A percentile compares a stretch with the other conserved stretches of the same genome.
phyloP scores from a whole-genome alignment of 1,140 invertebrate genomes.

The Triops cancriformis region DNA sequence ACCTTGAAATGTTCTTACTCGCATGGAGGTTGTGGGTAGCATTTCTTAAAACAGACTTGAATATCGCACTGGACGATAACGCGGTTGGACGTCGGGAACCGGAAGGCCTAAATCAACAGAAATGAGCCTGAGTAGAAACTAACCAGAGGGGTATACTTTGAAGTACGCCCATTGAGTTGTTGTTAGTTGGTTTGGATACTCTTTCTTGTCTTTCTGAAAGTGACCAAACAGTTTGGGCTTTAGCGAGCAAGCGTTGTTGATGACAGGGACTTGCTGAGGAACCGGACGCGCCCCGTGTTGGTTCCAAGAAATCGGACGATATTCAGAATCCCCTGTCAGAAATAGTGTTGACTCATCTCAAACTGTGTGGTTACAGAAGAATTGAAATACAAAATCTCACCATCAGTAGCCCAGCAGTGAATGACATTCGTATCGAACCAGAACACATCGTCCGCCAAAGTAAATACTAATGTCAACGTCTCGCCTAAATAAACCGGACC shows the following conservation, averaged over 20 bases:
- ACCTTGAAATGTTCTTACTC: conserved; percentile 26
- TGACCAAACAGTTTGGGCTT: conserved; percentile 33
- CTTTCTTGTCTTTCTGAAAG: conserved; percentile 30
- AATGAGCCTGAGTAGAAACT: conserved; percentile 3
- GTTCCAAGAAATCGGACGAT: conserved; percentile 28
- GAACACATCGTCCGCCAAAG: conserved; percentile 32
- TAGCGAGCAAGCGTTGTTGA: conserved; percentile 31
- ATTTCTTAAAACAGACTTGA: conserved; percentile 33
- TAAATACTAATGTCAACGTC: conserved; percentile 33
- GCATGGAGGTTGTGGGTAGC: conserved; percentile 30
- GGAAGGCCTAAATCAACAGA: conserved; percentile 31
- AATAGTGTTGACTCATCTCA: background rate
- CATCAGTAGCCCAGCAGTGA: conserved; percentile 33
- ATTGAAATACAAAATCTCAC: conserved; percentile 23
- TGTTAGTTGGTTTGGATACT: conserved; percentile 25
- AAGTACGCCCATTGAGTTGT: conserved; percentile 31
- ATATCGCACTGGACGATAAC: conserved; percentile 32
- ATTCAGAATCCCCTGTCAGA: conserved; percentile 27
- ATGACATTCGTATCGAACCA: conserved; percentile 34
- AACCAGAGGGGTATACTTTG: conserved; percentile 25
- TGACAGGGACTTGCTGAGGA: conserved; percentile 28
- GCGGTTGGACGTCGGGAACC: conserved; percentile 32
- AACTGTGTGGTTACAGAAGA: background rate
- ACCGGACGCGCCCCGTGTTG: conserved; percentile 17
- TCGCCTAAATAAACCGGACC: conserved; percentile 33